Evolutionary conservation across 2,888 invertebrate species (phyloP).

Genomic region (Lasius platythorax): DNA sequence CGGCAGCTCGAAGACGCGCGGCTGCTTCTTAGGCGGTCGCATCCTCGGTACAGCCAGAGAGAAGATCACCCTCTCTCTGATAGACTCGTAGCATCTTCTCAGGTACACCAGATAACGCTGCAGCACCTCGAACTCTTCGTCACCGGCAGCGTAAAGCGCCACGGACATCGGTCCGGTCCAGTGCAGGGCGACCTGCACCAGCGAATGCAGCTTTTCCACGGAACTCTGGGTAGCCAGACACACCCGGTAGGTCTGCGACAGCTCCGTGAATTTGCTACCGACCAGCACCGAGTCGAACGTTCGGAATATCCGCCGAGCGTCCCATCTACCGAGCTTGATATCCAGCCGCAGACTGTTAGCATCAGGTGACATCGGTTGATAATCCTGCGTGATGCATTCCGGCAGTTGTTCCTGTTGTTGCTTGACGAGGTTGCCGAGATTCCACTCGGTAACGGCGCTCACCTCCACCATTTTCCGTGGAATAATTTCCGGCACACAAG

Average conservation of each 20-base stretch:
- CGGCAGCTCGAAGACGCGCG: slow-evolving; percentile 77
- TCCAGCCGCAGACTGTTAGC: slow-evolving; percentile 87
- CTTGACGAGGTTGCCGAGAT: slow-evolving; percentile 65
- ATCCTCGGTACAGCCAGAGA: slow-evolving; percentile 91
- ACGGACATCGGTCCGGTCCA: slow-evolving; percentile 96
- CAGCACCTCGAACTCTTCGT: slow-evolving; percentile 91
- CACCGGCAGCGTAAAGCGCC: slow-evolving; percentile 93
- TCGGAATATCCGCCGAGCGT: slow-evolving; percentile 90
- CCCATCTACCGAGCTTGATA: slow-evolving; percentile 91
- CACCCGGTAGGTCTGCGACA: slow-evolving; percentile 88
- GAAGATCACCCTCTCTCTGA: slow-evolving; percentile 91
- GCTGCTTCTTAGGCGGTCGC: slow-evolving; percentile 85
- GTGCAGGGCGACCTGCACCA: slow-evolving; percentile 92
- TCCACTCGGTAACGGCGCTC: slow-evolving; percentile 78
- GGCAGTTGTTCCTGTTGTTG: slow-evolving; percentile 63
- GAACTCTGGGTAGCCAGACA: slow-evolving; percentile 95
- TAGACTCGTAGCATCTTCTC: slow-evolving; percentile 91
- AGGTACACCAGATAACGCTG: slow-evolving; percentile 92
- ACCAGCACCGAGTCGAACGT: slow-evolving; percentile 91
- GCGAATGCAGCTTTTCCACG: slow-evolving; percentile 92
- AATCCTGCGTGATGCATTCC: slow-evolving; percentile 74
- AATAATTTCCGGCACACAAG: slow-evolving; percentile 78
- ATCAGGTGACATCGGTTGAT: slow-evolving; percentile 72
- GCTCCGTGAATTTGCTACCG: slow-evolving; percentile 89
- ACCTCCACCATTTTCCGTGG: slow-evolving; percentile 69